Evolutionary conservation across 1,140 invertebrate species (phyloP), one percentile per base, ranked within the genome.

Genomic region (Ctenoplectra terminalis): DNA sequence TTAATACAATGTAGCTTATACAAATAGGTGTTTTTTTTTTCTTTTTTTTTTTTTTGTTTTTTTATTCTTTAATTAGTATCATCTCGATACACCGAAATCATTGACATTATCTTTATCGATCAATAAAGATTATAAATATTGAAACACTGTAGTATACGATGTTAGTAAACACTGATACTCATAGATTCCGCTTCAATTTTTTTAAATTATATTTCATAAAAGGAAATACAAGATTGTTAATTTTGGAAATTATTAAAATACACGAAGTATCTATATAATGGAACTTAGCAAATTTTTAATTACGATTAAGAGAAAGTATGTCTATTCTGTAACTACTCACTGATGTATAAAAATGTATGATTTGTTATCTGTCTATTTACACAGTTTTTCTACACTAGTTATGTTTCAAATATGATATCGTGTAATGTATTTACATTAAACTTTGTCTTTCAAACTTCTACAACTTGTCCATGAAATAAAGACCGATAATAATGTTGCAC

Each of bases 231-330:
- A 83, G 71, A 72, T 54, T 31, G 34, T 80, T 80, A 69, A 3
- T 61, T 69, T 67, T 48, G n/a, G 6, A 73, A 54, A n/a, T 52
- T 71, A 23, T 64, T 48, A 11, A 60, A 66, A 73, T 63, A 63
- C 48, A 56, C 69, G n/a, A 26, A 66, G 37, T 20, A n/a, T n/a
- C n/a, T n/a, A 52, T 40, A 50, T 46, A 43, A 80, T 84, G 63
- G 75, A 81, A 85, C 82, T 84, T 80, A 72, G 64, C 63, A 85
- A 85, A 84, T 31, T 61, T 40, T 75, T 63, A 60, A 31, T 79
- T 70, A n/a, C 40, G 70, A 74, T 63, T 54, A 63, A 73, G 46
- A 54, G 29, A 73, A 46, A 64, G 29, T 64, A 80, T 73, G n/a
- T 71, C 54, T 71, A 37, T 80, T 73, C 26, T 73, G 46, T 43